Evolutionary conservation across 2,113 vertebrate species (phyloP).

Genomic region (Saimiri boliviensis): DNA sequence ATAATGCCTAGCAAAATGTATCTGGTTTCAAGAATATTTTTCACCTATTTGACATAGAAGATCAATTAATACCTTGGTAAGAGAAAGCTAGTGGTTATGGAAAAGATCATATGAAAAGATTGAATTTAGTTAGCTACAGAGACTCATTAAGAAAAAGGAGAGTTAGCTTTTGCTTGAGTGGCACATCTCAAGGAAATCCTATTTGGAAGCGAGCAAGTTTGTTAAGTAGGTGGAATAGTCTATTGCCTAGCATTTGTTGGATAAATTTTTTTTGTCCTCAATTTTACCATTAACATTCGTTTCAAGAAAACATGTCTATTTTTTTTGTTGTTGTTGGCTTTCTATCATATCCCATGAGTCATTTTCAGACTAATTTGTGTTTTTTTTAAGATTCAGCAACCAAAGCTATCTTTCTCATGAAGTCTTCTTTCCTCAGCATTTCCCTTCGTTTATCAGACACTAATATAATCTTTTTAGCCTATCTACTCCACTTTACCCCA

Average conservation of each 20-base stretch:
- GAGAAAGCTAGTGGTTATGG: background rate
- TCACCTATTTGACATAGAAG: background rate
- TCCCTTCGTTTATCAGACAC: background rate
- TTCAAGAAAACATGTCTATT: background rate
- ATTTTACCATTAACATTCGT: background rate
- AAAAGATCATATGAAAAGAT: background rate
- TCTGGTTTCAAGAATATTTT: background rate
- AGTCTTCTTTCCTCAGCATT: background rate
- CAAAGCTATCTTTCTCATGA: background rate
- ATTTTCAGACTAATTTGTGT: background rate
- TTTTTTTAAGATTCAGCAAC: background rate
- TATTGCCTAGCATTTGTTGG: background rate
- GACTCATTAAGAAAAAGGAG: background rate
- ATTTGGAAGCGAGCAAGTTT: background rate
- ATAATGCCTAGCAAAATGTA: background rate
- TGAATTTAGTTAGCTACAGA: background rate
- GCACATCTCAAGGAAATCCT: background rate
- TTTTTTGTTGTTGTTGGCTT: background rate
- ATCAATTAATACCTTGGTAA: conserved; percentile 19
- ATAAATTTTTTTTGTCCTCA: background rate
- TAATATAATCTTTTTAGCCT: background rate
- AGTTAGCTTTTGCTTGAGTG: background rate
- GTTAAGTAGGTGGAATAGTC: background rate
- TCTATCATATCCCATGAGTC: background rate
- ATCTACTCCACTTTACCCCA: background rate